These are phyloP conservation scores for Knipowitschia caucasica DNA, from an alignment of 2,797 vertebrate species.

Conservation along the genomic window DNA sequence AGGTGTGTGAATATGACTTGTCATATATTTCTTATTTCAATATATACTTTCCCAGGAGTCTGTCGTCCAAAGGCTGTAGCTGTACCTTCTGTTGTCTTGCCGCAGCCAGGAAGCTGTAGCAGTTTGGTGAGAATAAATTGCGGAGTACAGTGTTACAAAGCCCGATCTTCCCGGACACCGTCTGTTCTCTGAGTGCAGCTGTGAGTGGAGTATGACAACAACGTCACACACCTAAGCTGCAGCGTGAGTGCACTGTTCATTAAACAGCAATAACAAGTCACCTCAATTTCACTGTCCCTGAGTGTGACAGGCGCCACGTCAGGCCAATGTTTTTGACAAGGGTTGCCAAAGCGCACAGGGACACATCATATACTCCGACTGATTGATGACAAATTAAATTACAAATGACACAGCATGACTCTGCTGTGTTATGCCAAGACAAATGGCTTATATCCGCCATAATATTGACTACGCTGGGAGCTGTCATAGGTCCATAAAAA, in stretches of 20 bases:
- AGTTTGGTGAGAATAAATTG: constrained; percentile 28
- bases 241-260: constrained; percentile 16
- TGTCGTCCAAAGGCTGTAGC: not conserved
- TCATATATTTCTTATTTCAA: too few relatives aligned
- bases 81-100: constrained; percentile 28
- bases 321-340: constrained; percentile 28
- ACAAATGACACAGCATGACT: constrained; percentile 42
- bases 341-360: constrained; percentile 27
- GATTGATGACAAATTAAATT: constrained; percentile 55
- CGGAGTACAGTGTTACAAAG: constrained; percentile 12
- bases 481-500: constrained; percentile 44
- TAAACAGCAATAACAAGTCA: constrained; percentile 13
- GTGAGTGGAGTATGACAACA: constrained; percentile 13
- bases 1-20: too few relatives aligned
- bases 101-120: constrained; percentile 39
- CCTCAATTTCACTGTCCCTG: constrained; percentile 25
- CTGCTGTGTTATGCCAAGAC: constrained; percentile 40
- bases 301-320: constrained; percentile 38
- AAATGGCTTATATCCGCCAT: constrained; percentile 50
- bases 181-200: constrained; percentile 43
- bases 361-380: constrained; percentile 22
- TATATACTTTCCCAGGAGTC: not conserved
- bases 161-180: constrained; percentile 16
- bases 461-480: constrained; percentile 54
- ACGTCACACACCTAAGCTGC: not conserved